Percentiles rank a stretch among this genome's conserved stretches.
phyloP scores from a whole-genome alignment of 2,113 vertebrate species.

The Sialia sialis region DNA sequence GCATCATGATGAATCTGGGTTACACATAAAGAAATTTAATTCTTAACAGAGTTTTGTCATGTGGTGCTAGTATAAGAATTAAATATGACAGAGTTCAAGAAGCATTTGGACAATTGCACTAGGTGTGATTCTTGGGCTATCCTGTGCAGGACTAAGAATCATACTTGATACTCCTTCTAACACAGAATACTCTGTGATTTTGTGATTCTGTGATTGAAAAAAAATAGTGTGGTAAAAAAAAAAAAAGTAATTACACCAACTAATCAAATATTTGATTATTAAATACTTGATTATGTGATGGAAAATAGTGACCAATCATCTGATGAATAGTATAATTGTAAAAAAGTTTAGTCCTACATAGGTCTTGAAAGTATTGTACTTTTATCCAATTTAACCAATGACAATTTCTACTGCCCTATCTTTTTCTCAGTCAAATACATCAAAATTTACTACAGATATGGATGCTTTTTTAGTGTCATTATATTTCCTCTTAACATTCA shows the following conservation, averaged over 20 bases:
- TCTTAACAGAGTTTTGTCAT: neutral
- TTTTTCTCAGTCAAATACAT: neutral
- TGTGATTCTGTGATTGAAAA: neutral
- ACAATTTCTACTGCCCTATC: neutral
- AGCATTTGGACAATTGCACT: neutral
- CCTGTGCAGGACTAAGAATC: neutral
- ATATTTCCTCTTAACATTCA: neutral
- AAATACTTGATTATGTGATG: neutral
- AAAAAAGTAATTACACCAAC: neutral
- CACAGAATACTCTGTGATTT: neutral
- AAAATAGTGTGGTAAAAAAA: neutral
- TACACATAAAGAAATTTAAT: neutral
- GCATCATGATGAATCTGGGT: neutral
- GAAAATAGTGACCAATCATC: neutral
- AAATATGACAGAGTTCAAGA: neutral
- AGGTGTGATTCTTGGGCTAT: neutral
- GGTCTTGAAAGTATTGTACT: neutral
- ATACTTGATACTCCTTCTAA: accelerated
- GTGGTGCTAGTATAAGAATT: neutral
- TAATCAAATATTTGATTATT: neutral
- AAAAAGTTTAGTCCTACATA: neutral
- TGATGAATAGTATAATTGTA: neutral
- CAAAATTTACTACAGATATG: neutral
- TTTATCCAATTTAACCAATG: neutral
- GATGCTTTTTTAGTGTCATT: neutral